Conservation (phyloP, 1,140 invertebrate genomes). For the Sycobia sp. region DNA sequence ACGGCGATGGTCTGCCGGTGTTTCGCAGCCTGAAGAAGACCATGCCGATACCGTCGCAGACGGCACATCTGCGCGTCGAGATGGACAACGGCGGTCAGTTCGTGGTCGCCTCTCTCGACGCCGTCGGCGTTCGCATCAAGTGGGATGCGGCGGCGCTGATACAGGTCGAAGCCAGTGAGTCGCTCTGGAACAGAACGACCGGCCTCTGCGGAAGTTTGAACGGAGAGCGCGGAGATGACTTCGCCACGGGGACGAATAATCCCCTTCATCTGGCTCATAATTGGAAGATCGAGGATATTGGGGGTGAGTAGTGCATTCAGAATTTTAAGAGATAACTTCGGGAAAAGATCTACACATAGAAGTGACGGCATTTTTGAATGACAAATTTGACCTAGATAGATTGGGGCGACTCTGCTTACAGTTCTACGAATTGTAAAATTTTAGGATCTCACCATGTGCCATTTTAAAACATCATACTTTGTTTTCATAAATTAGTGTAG, state of each 20-base stretch:
- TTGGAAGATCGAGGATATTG: conserved; percentile 71
- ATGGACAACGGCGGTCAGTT: conserved; percentile 66
- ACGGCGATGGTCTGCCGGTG: conserved; percentile 34
- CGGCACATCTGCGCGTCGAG: conserved; percentile 72
- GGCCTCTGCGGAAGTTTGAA: conserved; percentile 83
- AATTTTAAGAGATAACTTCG: too few species aligned
- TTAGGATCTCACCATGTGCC: too few species aligned
- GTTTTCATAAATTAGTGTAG: too few species aligned
- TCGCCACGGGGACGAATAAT: conserved; percentile 68
- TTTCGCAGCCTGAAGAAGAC: conserved; percentile 37
- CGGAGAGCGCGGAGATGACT: conserved; percentile 72
- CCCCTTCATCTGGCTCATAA: conserved; percentile 66
- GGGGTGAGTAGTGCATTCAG: conserved; percentile 57
- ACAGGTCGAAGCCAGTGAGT: conserved; percentile 69
- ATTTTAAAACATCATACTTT: too few species aligned
- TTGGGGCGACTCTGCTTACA: too few species aligned
- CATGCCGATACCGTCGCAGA: conserved; percentile 71
- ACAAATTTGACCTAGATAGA: too few species aligned
- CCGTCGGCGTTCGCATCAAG: conserved; percentile 72
- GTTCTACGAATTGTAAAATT: too few species aligned
- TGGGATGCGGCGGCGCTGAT: conserved; percentile 70
- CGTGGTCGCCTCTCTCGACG: conserved; percentile 70
- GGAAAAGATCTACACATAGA: too few species aligned
- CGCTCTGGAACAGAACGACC: conserved; percentile 76
- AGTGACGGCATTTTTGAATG: too few species aligned